Conservation (phyloP, 2,113 vertebrate genomes). For the Caracal caracal region DNA sequence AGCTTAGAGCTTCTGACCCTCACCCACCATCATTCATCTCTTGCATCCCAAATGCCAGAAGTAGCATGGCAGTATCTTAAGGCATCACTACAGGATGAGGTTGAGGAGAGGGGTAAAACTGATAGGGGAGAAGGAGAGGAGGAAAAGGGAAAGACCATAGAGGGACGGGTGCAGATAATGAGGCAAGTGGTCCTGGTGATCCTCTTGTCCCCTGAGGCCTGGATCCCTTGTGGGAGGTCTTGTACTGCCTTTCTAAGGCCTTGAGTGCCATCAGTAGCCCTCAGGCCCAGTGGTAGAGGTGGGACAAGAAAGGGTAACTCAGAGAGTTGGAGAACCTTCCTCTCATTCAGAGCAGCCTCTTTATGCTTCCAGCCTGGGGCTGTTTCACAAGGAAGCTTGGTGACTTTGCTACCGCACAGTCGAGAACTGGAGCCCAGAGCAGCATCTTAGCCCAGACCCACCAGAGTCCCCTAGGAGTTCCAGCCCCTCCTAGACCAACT, state of each 20-base stretch:
- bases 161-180: neutral
- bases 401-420: neutral
- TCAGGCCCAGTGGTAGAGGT: neutral
- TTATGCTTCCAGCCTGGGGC: neutral
- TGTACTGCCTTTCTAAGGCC: neutral
- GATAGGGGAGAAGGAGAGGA: neutral
- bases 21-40: neutral
- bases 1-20: neutral
- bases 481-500: neutral
- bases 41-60: neutral
- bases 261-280: neutral
- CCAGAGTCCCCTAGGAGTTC: neutral
- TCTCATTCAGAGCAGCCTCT: neutral
- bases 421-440: neutral
- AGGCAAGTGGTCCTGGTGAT: accelerated
- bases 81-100: neutral
- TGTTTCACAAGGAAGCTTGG: neutral
- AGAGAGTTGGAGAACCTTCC: neutral
- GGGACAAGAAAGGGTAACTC: neutral
- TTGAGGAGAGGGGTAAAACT: neutral
- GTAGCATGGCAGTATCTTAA: neutral
- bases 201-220: neutral
- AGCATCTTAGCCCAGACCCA: neutral
- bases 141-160: neutral
- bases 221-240: neutral